Percentiles rank a stretch among this genome's conserved stretches.
phyloP scores from a whole-genome alignment of 2,888 invertebrate genomes.

The Penaeus monodon region DNA sequence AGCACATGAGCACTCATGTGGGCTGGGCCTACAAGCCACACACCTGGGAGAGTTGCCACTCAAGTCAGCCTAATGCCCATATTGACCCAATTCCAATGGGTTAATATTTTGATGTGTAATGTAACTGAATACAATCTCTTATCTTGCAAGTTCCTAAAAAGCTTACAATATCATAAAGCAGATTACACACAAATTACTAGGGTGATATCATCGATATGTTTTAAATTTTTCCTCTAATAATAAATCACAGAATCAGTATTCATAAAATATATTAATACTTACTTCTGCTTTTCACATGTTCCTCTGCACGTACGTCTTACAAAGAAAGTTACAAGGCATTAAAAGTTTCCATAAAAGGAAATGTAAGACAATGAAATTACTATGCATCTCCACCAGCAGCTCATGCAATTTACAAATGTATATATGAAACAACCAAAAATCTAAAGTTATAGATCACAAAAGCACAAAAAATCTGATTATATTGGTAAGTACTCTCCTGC shows the following conservation, averaged over 20 bases:
- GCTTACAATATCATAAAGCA: not conserved
- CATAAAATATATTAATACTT: not conserved
- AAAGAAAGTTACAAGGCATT: constrained; percentile 10
- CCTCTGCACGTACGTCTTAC: constrained; percentile 54
- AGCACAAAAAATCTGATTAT: no score
- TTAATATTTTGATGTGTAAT: no score
- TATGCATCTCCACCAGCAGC: not conserved
- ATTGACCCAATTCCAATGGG: no score
- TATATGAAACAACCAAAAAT: no score
- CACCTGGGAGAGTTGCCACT: no score
- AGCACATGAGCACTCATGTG: no score
- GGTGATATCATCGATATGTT: not conserved
- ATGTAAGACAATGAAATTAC: not conserved
- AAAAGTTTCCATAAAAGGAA: not conserved
- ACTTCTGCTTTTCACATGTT: constrained; percentile 49
- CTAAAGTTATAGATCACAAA: no score
- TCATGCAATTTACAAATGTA: no score
- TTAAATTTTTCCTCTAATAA: not conserved
- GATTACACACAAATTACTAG: not conserved
- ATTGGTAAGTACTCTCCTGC: no score
- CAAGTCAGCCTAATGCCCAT: no score
- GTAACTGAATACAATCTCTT: no score
- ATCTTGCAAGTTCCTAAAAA: not conserved
- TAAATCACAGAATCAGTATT: not conserved
- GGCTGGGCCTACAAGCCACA: no score